Conservation (phyloP, 2,797 vertebrate species). For the Allobates femoralis region DNA sequence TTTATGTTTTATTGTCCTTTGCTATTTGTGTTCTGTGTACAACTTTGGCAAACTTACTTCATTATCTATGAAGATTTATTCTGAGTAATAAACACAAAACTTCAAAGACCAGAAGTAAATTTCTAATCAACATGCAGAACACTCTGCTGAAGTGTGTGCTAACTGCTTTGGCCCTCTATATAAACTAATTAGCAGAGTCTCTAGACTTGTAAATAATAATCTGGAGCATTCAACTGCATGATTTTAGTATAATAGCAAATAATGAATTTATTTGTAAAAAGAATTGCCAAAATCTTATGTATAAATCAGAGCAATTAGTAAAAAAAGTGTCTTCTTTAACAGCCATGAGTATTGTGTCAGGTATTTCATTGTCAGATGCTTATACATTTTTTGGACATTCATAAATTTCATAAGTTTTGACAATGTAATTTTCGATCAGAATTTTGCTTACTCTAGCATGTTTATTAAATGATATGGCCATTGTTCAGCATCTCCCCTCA, state of each 20-base stretch:
- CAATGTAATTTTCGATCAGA: too few relatives aligned
- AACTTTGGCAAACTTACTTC: background rate
- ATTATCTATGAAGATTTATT: conserved; percentile 57
- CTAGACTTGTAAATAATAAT: conserved; percentile 6
- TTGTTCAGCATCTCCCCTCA: too few relatives aligned
- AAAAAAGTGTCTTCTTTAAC: background rate
- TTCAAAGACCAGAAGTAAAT: conserved; percentile 51
- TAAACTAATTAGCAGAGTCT: conserved; percentile 25
- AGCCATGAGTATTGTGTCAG: background rate
- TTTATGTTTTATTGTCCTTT: background rate
- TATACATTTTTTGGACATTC: background rate
- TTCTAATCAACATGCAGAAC: conserved; percentile 40
- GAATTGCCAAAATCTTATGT: background rate
- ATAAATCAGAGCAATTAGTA: background rate
- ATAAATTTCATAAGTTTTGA: background rate
- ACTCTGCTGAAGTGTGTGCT: background rate
- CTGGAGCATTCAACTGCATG: conserved; percentile 2
- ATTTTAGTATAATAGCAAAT: background rate
- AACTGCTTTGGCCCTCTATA: conserved; percentile 6
- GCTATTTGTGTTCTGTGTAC: background rate
- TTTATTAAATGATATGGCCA: too few relatives aligned
- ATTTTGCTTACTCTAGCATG: too few relatives aligned
- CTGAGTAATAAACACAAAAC: conserved; percentile 49
- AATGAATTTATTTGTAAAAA: background rate
- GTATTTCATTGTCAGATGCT: background rate